Percentiles rank a stretch among this genome's conserved stretches.
Evolutionary conservation across 2,888 invertebrate genomes (phyloP).

Genomic region (Nipponacmea schrenckii): DNA sequence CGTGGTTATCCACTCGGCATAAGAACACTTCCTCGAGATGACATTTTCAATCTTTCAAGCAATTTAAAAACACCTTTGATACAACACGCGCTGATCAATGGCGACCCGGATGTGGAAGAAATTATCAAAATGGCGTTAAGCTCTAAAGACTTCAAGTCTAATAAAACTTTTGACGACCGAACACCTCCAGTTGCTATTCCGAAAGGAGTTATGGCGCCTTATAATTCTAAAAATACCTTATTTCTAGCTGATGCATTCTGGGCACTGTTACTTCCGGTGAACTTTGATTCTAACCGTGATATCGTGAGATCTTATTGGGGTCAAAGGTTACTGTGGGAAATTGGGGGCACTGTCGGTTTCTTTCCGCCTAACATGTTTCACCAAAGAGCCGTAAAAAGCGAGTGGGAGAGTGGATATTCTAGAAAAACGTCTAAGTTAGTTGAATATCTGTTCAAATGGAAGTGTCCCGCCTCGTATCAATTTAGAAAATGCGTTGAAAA

Average conservation of each 20-base stretch:
- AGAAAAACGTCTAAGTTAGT: slow-evolving; percentile 34
- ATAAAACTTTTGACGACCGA: slow-evolving; percentile 43
- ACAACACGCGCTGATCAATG: slow-evolving; percentile 52
- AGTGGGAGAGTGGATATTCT: slow-evolving; percentile 36
- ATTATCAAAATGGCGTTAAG: slow-evolving; percentile 43
- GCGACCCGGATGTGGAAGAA: slow-evolving; percentile 58
- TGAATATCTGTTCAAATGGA: slow-evolving; percentile 36
- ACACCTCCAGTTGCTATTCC: slow-evolving; percentile 47
- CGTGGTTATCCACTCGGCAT: not conserved
- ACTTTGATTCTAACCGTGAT: slow-evolving; percentile 45
- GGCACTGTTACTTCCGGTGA: slow-evolving; percentile 46
- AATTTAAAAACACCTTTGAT: slow-evolving; percentile 36
- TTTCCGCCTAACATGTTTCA: slow-evolving; percentile 42
- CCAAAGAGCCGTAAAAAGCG: slow-evolving; percentile 42
- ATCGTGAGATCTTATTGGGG: slow-evolving; percentile 55
- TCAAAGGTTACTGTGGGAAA: slow-evolving; percentile 46
- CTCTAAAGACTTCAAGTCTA: slow-evolving; percentile 25
- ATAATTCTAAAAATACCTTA: slow-evolving; percentile 57
- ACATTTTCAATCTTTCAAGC: slow-evolving; percentile 24
- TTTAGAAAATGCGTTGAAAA: slow-evolving; percentile 36
- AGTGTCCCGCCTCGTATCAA: slow-evolving; percentile 26
- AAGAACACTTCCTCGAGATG: not conserved
- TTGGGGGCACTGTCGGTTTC: slow-evolving; percentile 43
- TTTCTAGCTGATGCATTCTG: slow-evolving; percentile 48
- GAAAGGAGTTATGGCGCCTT: slow-evolving; percentile 41